Evolutionary conservation across 1,140 invertebrate genomes (phyloP).

Genomic region (Drosophila pseudoananassae): DNA sequence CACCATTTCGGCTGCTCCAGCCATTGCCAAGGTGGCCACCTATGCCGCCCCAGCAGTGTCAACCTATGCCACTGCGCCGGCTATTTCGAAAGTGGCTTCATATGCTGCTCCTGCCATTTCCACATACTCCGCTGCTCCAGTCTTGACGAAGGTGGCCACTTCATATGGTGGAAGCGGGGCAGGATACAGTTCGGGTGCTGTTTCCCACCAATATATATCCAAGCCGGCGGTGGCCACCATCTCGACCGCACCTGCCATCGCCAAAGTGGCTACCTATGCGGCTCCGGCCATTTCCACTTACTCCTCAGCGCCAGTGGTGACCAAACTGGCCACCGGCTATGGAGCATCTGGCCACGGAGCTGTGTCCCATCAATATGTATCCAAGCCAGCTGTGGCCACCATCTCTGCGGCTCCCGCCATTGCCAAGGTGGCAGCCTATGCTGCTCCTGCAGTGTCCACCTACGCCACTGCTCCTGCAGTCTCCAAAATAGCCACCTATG

Average conservation of each 20-base stretch:
- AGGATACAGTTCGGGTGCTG: constrained; percentile 30
- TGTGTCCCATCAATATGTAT: constrained; percentile 31
- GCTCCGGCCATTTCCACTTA: constrained; percentile 30
- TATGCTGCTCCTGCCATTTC: constrained; percentile 41
- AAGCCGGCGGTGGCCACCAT: constrained; percentile 29
- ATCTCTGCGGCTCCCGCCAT: constrained; percentile 22
- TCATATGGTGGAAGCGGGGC: constrained; percentile 5
- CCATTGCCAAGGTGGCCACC: constrained; percentile 27
- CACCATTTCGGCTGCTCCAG: constrained; percentile 25
- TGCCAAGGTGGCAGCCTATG: constrained; percentile 42
- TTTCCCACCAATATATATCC: constrained; percentile 56
- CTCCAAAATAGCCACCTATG: constrained; percentile 1
- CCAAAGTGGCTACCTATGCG: constrained; percentile 30
- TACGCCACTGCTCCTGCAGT: constrained; percentile 25
- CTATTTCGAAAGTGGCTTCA: constrained; percentile 24
- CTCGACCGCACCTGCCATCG: constrained; percentile 35
- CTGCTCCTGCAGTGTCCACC: constrained; percentile 35
- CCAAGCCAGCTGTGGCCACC: constrained; percentile 38
- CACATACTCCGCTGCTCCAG: background rate
- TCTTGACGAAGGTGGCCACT: constrained; percentile 5
- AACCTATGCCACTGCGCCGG: constrained; percentile 25
- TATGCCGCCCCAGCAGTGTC: constrained; percentile 39
- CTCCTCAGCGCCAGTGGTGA: constrained; percentile 26
- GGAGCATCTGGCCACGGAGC: constrained; percentile 20
- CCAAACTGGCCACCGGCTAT: constrained; percentile 15